Evolutionary conservation across 1,140 invertebrate genomes (phyloP), one percentile per base, ranked within the genome.

Genomic region (Camponotus floridanus): DNA sequence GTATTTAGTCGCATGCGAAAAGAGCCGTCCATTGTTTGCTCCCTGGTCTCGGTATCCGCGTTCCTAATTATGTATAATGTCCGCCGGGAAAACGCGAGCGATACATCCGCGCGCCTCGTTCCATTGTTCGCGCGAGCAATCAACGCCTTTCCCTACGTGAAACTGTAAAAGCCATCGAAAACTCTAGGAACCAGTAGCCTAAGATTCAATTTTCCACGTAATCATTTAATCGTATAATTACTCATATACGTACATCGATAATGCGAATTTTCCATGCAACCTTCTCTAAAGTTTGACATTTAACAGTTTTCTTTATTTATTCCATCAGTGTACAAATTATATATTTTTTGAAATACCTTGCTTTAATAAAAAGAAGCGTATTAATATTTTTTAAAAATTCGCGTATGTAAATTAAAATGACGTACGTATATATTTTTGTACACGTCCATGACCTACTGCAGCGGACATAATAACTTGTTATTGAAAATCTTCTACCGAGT

Each of bases 1-100:
- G 88, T 91, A 91, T 92, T 90, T 93, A 93, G 92, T 92, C 90
- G 87, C 91, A 90, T 92, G 91, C 88, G 92, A 92, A 93, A 92
- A 90, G 87, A 90, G 88, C 87, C 83, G 78, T 83, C 87, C 85
- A 93, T 93, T 93, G 93, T 93, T 93, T 85, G 90, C 91, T 88
- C 51, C 68, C 55, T 42, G 15, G 76, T 59, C 57, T 48, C 68
- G 65, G 86, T 83, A 87, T 83, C 73, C 89, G 87, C 76, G 80
- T 81, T 86, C 83, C 87, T 93, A 93, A 93, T 93, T 93, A 91
- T 87, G 90, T 83, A 88, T 87, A 89, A 91, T 87, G 87, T 83
- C 86, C 76, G 76, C 64, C 81, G 78, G 88, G 87, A 91, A 90
- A 91, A 87, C 70, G 78, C 79, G 73, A n/a, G 36, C 85, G 67